Percentiles rank a stretch among this genome's conserved stretches.
Conservation (phyloP, 2,113 vertebrate species). For the Cyprinodon brontotheroides region DNA sequence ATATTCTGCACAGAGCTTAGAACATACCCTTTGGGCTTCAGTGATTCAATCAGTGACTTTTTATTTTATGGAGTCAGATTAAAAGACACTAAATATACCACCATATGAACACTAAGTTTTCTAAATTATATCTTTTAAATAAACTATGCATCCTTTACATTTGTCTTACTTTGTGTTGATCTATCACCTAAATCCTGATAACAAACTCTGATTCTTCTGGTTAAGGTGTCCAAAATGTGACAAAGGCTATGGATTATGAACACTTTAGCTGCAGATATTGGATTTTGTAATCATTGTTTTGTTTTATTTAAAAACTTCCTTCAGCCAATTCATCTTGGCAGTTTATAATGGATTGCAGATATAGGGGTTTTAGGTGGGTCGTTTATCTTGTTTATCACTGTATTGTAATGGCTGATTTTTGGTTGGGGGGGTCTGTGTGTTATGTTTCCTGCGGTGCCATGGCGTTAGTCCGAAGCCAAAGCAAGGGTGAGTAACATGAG, state of each 20-base stretch:
- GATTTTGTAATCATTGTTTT: constrained; percentile 2
- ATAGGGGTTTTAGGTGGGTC: constrained; percentile 40
- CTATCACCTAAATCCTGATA: background rate
- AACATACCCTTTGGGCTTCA: too few species aligned
- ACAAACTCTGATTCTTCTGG: background rate
- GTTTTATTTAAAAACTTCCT: constrained; percentile 15
- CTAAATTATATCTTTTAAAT: too few species aligned
- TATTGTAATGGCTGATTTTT: constrained; percentile 67
- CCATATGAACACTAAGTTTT: background rate
- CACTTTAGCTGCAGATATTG: background rate
- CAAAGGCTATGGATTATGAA: background rate
- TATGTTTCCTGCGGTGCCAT: constrained; percentile 74
- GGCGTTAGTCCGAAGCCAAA: constrained; percentile 78
- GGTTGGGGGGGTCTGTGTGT: constrained; percentile 73
- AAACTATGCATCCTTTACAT: too few species aligned
- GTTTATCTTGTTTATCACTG: constrained; percentile 50
- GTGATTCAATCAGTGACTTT: background rate
- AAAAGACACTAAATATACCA: background rate
- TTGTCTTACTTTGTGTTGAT: too few species aligned
- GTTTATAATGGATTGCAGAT: constrained; percentile 17
- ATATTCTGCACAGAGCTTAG: too few species aligned
- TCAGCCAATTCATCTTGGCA: background rate
- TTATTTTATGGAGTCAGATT: background rate
- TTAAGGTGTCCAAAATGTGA: background rate
- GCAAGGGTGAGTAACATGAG: constrained; percentile 78